Evolutionary conservation across 2,888 invertebrate genomes (phyloP).

Genomic region (Pimpla rufipes): DNA sequence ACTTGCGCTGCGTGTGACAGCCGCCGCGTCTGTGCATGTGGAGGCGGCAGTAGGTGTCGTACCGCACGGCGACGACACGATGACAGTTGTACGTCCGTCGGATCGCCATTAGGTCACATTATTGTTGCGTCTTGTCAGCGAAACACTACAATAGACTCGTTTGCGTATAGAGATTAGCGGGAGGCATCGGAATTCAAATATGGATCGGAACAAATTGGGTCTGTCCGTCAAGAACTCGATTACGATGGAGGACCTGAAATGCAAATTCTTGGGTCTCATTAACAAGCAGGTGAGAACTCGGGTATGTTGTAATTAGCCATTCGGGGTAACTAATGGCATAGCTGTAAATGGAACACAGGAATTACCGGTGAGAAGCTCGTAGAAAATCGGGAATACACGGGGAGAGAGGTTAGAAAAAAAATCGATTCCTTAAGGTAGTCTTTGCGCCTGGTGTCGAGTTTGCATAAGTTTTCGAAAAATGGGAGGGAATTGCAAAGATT

Average conservation of each 20-base stretch:
- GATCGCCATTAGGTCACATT: slow-evolving; percentile 44
- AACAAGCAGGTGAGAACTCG: slow-evolving; percentile 79
- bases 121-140: slow-evolving; percentile 44
- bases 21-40: slow-evolving; percentile 34
- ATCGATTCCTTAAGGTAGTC: too few species aligned
- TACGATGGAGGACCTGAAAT: slow-evolving; percentile 82
- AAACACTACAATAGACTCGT: slow-evolving; percentile 37
- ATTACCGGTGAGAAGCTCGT: too few species aligned
- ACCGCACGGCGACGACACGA: slow-evolving; percentile 27
- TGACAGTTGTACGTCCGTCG: slow-evolving; percentile 59
- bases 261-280: slow-evolving; percentile 81
- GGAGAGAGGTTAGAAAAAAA: too few species aligned
- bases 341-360: neutral
- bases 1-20: too few species aligned
- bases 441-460: too few species aligned
- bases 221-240: slow-evolving; percentile 75
- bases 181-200: slow-evolving; percentile 61
- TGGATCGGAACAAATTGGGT: slow-evolving; percentile 72
- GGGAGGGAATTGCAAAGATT: too few species aligned
- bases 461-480: too few species aligned
- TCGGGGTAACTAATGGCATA: neutral
- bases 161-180: slow-evolving; percentile 18
- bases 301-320: slow-evolving; percentile 9
- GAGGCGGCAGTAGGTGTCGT: slow-evolving; percentile 11
- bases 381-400: too few species aligned